Evolutionary conservation across 2,113 vertebrate genomes (phyloP), one percentile per base, ranked within the genome.

Genomic region (Shinisaurus crocodilurus): DNA sequence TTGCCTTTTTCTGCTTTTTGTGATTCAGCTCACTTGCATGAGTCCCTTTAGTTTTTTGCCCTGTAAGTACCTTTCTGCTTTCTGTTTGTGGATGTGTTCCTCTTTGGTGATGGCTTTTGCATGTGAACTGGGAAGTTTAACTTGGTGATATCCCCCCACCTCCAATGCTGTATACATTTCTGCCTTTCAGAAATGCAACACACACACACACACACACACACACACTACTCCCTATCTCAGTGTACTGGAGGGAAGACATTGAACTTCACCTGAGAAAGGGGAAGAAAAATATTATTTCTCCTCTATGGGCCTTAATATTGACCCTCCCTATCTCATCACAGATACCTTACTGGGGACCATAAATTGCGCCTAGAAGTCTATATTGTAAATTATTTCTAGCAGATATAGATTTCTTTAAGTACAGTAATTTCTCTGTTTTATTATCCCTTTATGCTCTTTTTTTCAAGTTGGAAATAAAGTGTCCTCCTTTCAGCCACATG

Each of bases 401-500:
- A 84, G 12, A 27, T 75, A 75, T 20, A 5, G 2, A 76, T 48
- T 34, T 50, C 43, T 88, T 48, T 63, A 69, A 79, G 45, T 79
- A 69, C 43, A 50, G 29, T 85, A 80, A 74, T 91, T 86, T 32
- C 89, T 92, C 82, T 72, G 43, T n/a, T n/a, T 34, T 67, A 32
- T 43, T 67, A 50, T 40, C 43, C n/a, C 32, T 84, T 83, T 92
- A 57, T 84, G 7, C 77, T 27, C 86, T 88, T 72, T 81, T 10
- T 6, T 70, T 94, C 67, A 91, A 99, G 99, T 99, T 96, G 99
- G 99, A 86, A 96, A 96, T 82, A 98, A 98, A 37, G 99, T 99
- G 5, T 98, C 98, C 9, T 99, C 98, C 95, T 99, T 99, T 95
- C 98, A 98, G 92, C 98, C 97, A 1, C 97, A 98, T 65, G 98